These are phyloP conservation scores for Pterobdella sp. DNA, from an alignment of 2,888 invertebrate genomes.

Conservation along the genomic window DNA sequence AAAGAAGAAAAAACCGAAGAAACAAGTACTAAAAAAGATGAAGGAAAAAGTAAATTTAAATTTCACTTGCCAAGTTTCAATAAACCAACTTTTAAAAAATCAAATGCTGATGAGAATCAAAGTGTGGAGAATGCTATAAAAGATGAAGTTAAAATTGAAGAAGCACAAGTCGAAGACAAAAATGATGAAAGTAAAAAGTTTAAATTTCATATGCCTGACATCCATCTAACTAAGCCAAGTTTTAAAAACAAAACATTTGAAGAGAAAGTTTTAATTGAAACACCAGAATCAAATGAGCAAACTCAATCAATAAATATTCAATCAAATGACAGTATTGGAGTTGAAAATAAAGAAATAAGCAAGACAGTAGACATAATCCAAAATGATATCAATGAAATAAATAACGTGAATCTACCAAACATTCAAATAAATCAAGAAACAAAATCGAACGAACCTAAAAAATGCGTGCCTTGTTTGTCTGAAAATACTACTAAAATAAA, in stretches of 20 bases:
- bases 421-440: neutral
- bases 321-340: neutral
- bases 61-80: conserved; percentile 8
- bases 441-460: neutral
- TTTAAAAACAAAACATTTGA: neutral
- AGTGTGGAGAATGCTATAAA: neutral
- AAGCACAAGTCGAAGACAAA: neutral
- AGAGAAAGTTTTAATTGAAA: neutral
- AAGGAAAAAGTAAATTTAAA: conserved; percentile 15
- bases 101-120: neutral
- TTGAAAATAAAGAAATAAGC: neutral
- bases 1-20: conserved; percentile 9
- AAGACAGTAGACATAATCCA: neutral
- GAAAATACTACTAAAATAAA: neutral
- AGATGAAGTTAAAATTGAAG: neutral
- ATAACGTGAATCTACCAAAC: neutral
- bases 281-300: neutral
- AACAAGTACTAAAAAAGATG: neutral
- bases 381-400: neutral
- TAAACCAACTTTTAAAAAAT: conserved; percentile 2
- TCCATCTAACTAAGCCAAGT: neutral
- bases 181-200: neutral
- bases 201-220: neutral
- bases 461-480: neutral
- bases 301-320: neutral